These are phyloP conservation scores for Halcyon chelicuti DNA, from an alignment of 2,797 vertebrate genomes.

Conservation along the genomic window DNA sequence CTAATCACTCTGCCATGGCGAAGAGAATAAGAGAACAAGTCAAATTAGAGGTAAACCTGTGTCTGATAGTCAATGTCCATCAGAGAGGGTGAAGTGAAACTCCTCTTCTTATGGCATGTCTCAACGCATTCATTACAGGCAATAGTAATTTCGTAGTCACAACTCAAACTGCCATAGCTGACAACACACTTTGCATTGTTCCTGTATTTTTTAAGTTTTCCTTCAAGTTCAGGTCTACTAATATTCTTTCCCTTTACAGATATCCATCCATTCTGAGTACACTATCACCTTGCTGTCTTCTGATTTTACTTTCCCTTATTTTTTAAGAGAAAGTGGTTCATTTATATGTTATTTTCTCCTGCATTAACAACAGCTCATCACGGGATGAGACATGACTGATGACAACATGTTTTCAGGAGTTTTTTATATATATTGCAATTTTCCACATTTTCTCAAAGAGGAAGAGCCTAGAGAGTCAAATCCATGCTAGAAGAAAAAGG, in stretches of 20 bases:
- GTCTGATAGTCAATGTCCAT: neutral
- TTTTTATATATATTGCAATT: neutral
- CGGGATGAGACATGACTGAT: accelerated
- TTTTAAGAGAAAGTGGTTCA: neutral
- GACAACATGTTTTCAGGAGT: neutral
- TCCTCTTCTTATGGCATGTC: neutral
- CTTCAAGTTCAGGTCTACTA: neutral
- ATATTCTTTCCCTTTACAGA: neutral
- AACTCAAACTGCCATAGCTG: neutral
- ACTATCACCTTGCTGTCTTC: neutral
- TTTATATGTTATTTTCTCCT: neutral
- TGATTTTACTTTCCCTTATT: neutral
- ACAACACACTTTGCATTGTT: neutral
- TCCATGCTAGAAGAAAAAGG: neutral
- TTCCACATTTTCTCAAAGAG: neutral
- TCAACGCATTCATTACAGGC: neutral
- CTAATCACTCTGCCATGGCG: neutral
- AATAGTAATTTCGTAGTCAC: neutral
- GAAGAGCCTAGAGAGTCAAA: neutral
- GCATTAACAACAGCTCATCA: neutral
- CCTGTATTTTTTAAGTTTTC: neutral
- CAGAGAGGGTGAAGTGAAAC: neutral
- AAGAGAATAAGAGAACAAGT: neutral
- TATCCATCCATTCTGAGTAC: neutral
- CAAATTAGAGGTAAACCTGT: neutral